Base-by-base conservation (phyloP, 2,888 invertebrate genomes). In the Cheilosia vernalis region DNA sequence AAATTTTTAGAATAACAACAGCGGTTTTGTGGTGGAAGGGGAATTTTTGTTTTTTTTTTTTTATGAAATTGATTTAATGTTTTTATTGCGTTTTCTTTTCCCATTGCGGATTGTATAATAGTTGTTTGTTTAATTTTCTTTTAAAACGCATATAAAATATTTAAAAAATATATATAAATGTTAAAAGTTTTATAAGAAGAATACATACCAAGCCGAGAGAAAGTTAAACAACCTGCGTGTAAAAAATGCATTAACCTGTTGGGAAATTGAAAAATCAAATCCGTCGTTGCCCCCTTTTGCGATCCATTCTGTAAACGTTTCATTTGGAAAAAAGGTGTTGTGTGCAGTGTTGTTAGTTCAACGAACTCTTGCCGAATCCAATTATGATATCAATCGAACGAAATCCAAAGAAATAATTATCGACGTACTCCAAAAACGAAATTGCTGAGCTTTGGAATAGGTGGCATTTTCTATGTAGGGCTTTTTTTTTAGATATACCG, bases 141-240 rank as follows among this genome's bases (percentile, higher is more conserved):
- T 3, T 13, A 37, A 74, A 74, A 80, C 74, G 76, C 80, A 69
- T 51, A 80, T 85, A 76, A 80, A 76, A 80, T 55, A 55, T 60
- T 37, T 40, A 6, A 72, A 55, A 73, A 21, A 70, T 37, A 37
- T 2, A 61, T 51, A 17, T 47, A 21, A 51, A 60, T 70, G 7
- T 55, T 33, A 61, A 64, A 58, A 53, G 13, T 40, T 81, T 40
- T 84, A 74, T 72, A 60, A 77, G 63, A 61, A 77, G 61, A 55
- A 85, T 85, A 85, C 85, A 85, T 85, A 85, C 85, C 85, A 85
- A 85, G 81, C 67, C 72, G 77, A 77, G 76, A 66, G 49, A 55
- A 85, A 81, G 85, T 67, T 72, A 81, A 81, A 85, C 61, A 85
- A 85, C 85, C 85, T 85, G 85, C 72, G 63, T 72, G 81, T 72